Conservation (phyloP, 2,888 invertebrate species). For the Trypoxylon attenuatum region DNA sequence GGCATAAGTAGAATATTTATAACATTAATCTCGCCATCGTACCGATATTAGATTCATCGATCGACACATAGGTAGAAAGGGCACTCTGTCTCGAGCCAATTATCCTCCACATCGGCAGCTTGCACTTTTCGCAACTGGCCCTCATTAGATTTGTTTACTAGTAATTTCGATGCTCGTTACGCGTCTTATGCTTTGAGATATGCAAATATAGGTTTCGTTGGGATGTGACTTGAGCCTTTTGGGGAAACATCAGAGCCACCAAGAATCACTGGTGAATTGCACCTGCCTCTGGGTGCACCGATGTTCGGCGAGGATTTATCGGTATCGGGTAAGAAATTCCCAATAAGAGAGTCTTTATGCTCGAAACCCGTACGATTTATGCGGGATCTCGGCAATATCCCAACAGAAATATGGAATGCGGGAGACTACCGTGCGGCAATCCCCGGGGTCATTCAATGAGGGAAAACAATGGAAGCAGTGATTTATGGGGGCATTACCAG, state of each 20-base stretch:
- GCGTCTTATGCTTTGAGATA: not conserved
- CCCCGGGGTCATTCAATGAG: conserved; percentile 58
- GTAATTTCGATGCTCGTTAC: conserved; percentile 6
- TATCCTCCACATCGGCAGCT: not conserved
- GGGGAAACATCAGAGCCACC: too few species aligned
- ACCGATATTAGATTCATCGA: conserved; percentile 48
- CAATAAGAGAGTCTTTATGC: conserved; percentile 25
- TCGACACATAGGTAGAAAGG: conserved; percentile 38
- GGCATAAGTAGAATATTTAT: conserved; percentile 60
- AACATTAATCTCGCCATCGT: conserved; percentile 61
- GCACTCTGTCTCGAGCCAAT: conserved; percentile 17
- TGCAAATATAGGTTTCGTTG: not conserved
- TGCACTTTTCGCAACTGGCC: conserved; percentile 10
- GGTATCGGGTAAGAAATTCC: conserved; percentile 13
- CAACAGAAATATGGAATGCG: conserved; percentile 51
- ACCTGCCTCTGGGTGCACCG: conserved; percentile 23
- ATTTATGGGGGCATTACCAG: conserved; percentile 70
- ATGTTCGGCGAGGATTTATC: conserved; percentile 26
- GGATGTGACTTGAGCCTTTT: not conserved
- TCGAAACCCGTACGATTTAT: conserved; percentile 40
- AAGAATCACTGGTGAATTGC: conserved; percentile 6
- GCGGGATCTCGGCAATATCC: conserved; percentile 36
- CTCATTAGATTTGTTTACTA: conserved; percentile 8
- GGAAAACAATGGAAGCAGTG: conserved; percentile 68
- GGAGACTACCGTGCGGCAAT: conserved; percentile 45